phyloP scores from a whole-genome alignment of 2,113 vertebrate genomes.

The Leptodactylus fuscus region DNA sequence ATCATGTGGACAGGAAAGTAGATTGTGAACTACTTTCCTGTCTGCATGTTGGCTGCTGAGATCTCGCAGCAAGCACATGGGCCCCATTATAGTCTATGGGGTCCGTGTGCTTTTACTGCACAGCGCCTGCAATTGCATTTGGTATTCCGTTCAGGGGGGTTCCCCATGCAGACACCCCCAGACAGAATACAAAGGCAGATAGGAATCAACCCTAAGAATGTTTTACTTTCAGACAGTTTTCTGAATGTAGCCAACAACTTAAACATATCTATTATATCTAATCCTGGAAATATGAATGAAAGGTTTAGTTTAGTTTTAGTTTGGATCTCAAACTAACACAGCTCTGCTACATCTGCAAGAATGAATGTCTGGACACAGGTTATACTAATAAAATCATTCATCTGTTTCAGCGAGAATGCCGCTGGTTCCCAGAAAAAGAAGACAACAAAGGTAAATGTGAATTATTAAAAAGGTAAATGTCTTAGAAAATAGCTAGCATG shows the following conservation, averaged over 20 bases:
- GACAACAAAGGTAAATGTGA: not conserved
- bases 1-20: too few species aligned
- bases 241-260: not conserved
- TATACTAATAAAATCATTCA: not conserved
- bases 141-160: too few species aligned
- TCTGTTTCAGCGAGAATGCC: not conserved
- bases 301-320: too few species aligned
- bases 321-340: not conserved
- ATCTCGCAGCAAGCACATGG: too few species aligned
- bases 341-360: not conserved
- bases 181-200: too few species aligned
- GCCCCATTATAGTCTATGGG: too few species aligned
- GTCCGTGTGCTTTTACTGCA: too few species aligned
- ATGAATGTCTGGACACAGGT: not conserved
- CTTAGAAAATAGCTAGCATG: not conserved
- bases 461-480: slow-evolving; percentile 8
- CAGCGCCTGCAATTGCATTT: too few species aligned
- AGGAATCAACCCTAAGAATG: too few species aligned
- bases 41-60: too few species aligned
- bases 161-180: too few species aligned
- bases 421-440: not conserved
- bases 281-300: not conserved
- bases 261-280: not conserved
- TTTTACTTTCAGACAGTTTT: not conserved
- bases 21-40: too few species aligned